Base-by-base conservation (phyloP, 35 echinoderm and acorn worm genomes). In the Acanthaster planci region DNA sequence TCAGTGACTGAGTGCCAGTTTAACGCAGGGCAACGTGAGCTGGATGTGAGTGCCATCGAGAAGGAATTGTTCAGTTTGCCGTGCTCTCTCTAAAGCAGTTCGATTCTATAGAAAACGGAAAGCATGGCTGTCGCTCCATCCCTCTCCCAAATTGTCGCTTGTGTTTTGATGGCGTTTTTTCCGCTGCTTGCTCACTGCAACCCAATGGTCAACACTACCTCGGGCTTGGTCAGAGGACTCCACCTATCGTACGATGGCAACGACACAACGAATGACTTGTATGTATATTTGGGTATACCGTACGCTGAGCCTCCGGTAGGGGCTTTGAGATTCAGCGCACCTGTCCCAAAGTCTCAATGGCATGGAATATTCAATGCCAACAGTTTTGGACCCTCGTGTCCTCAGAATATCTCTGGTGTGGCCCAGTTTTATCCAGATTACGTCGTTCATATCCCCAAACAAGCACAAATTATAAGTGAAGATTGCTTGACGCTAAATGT, bases 291-390 rank as follows among this genome's bases (percentile, higher is more conserved):
- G 40, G 91, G 91, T 14, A 89, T 93, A 55, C 91, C 91, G 7
- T 93, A 93, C 86, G 91, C 86, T 7, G 91, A 93, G 40, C 86
- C 86, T 8, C 91, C 91, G 9, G 34, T 56, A 38, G 95, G 91
- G 0, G 51, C 52, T 12, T 58, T 90, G 47, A 64, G 91, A 32
- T 93, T 93, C 52, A 27, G 80, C 36, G 75, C 80, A 58, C 80
- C 91, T 2, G 38, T 47, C 5, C 42, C 67, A 54, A 93, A 84
- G 47, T 10, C 37, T 51, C 51, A 16, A 34, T 93, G 91, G 91
- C 57, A 59, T 22, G 86, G 58, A 0, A 21, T 38, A 44, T 68
- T 77, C 40, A 79, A 93, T 40, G 80, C 86, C 14, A 93, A 52
- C 23, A n/a, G 15, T 2, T 82, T 84, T 29, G 56, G 86, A 7